A percentile compares a stretch with the other conserved stretches of the same genome.
Evolutionary conservation across 2,113 vertebrate species (phyloP).

Genomic region (Probosciger aterrimus): DNA sequence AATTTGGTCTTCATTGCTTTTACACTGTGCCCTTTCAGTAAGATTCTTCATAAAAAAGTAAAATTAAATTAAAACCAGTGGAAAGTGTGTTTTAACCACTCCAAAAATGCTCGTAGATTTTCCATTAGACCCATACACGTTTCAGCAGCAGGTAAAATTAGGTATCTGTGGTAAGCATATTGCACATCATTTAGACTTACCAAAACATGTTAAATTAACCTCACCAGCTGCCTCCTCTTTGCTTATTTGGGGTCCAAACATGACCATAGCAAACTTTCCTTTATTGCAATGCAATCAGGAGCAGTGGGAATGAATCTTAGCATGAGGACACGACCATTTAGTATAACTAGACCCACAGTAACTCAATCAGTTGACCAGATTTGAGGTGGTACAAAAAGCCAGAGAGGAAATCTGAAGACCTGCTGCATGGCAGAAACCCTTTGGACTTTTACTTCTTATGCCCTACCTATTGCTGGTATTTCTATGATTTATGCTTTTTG

Average conservation of each 20-base stretch:
- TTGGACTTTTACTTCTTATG: neutral
- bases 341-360: no score
- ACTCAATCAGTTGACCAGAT: neutral
- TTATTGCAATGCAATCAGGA: neutral
- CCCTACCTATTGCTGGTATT: neutral
- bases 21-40: slow-evolving; percentile 52
- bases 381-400: neutral
- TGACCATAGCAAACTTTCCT: neutral
- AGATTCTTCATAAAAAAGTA: slow-evolving; percentile 65
- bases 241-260: neutral
- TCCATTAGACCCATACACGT: neutral
- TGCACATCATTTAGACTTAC: neutral
- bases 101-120: slow-evolving; percentile 46
- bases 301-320: neutral
- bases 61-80: slow-evolving; percentile 59
- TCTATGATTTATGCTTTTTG: neutral
- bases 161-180: neutral
- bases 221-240: neutral
- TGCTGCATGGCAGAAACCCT: neutral
- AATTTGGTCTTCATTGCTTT: slow-evolving; percentile 66
- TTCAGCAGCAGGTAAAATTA: neutral
- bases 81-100: slow-evolving; percentile 57
- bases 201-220: neutral
- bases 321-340: neutral
- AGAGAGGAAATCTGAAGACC: neutral